A percentile compares a stretch with the other conserved stretches of the same genome.
phyloP scores from a whole-genome alignment of 2,113 vertebrate genomes.

The Dasyurus viverrinus region DNA sequence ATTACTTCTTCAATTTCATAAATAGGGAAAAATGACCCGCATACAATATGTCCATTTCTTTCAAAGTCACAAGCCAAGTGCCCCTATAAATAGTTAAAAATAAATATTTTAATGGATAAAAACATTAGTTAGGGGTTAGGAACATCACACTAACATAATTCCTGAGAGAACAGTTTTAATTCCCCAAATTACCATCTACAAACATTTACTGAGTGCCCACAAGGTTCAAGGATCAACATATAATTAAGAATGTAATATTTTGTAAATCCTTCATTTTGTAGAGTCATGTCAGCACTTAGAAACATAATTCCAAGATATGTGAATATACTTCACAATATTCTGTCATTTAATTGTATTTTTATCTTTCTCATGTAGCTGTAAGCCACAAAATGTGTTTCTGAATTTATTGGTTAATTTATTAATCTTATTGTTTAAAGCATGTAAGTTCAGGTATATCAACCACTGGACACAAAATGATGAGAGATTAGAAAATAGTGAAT shows the following conservation, averaged over 20 bases:
- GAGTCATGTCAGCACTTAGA: not conserved
- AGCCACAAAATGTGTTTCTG: not conserved
- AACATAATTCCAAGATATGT: constrained; percentile 21
- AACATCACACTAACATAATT: not conserved
- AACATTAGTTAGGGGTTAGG: constrained; percentile 12
- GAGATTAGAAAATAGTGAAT: not conserved
- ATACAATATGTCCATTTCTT: not conserved
- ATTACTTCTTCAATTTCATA: not conserved
- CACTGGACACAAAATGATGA: not conserved
- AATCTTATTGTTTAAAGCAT: not conserved
- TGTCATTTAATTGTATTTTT: constrained; percentile 8
- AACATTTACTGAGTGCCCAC: not conserved
- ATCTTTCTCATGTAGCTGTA: not conserved
- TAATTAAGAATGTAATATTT: constrained; percentile 31
- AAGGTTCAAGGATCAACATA: not conserved
- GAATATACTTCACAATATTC: not conserved
- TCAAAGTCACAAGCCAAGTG: not conserved
- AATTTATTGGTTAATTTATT: constrained; percentile 24
- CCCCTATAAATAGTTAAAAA: not conserved
- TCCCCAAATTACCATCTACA: constrained; percentile 31
- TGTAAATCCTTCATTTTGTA: not conserved
- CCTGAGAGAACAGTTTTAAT: not conserved
- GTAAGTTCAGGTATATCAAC: not conserved
- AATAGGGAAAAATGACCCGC: not conserved
- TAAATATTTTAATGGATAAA: not conserved